Base-by-base conservation (phyloP, 2,797 vertebrate genomes). In the Ispidina picta region DNA sequence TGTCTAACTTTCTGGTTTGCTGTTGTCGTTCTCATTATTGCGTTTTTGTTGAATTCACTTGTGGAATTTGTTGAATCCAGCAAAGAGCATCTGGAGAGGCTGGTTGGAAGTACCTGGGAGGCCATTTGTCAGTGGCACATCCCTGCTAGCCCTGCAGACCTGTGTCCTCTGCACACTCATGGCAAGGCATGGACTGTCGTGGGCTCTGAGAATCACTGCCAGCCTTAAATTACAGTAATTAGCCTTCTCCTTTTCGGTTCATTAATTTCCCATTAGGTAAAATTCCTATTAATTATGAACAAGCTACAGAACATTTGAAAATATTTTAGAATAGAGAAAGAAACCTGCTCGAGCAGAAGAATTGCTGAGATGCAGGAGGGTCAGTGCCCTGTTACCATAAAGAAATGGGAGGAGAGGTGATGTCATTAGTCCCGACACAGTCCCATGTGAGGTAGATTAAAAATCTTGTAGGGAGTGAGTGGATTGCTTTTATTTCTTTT, bases 181-280 rank as follows among this genome's bases (percentile, higher is more conserved):
- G 87, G 83, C 68, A 39, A 48, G 76, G 21, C 64, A 15, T 2
- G 60, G 21, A 56, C 76, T 79, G 87, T 89, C 76, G 87, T 92
- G 91, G 89, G 89, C 73, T 35, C 76, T 83, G 82, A 55, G 52
- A 87, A 31, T 49, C 33, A 7, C 72, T 72, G 90, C 94, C 93
- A 93, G 55, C 83, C 92, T 89, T 66, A 88, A 74, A 92, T 94
- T 92, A 92, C 55, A 55, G 62, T 89, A 93, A 95, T 95, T 94
- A 93, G 77, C 87, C 71, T 56, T 81, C 80, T 94, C 83, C 80
- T 95, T 89, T 92, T 92, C 86, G 93, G 44, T 90, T 92, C 93
- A 86, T 96, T 95, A 93, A 92, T 89, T 94, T 91, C 74, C 85
- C 80, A 94, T 96, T 95, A 93, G 80, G 85, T 83, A 60, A 94